Base-by-base conservation (phyloP, 2,113 vertebrate genomes). In the Dicaeum eximium region DNA sequence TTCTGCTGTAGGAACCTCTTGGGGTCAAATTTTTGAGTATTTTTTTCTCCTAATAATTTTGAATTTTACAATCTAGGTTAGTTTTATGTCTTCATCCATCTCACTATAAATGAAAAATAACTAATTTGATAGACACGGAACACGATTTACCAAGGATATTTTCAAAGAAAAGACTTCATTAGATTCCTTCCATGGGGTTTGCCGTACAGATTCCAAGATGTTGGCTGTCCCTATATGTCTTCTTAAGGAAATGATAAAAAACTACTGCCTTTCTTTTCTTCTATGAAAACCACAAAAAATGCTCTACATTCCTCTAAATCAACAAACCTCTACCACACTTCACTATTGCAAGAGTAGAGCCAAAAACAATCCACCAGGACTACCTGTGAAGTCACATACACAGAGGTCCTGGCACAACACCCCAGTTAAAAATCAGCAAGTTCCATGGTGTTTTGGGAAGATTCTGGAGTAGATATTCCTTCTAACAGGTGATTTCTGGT, bases 341-440 rank as follows among this genome's bases (percentile, higher is more conserved):
- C 20, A 16, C 4, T 28, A 5, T 3, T 35, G 8, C 35, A 65
- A 50, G 33, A 24, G 10, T 27, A 7, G 1, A 22, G 15, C 58
- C 9, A 8, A 74, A 37, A 69, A 35, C 2, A 40, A 40, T 2
- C 4, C 18, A 11, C 21, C 15, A 48, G 33, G 24, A 56, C 28
- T 28, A 28, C 9, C 20, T 3, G 0, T 8, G 3, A 1, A 42
- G 37, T 51, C 30, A 51, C 30, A 56, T 2, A 17, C 13, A 10
- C 0, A 1, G 25, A 35, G 5, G 5, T 47, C 15, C 57, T 72
- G 54, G 45, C 31, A 22, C 5, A 62, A 33, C 15, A 50, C 2
- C 13, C 24, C 13, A 3, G n/a, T 22, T 50, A 22, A 54, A 57
- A 79, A 57, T 7, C 1, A 1, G 56, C 12, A n/a, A 27, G 13